Conservation (phyloP, 2,888 invertebrate genomes). For the Oscheius sp. region DNA sequence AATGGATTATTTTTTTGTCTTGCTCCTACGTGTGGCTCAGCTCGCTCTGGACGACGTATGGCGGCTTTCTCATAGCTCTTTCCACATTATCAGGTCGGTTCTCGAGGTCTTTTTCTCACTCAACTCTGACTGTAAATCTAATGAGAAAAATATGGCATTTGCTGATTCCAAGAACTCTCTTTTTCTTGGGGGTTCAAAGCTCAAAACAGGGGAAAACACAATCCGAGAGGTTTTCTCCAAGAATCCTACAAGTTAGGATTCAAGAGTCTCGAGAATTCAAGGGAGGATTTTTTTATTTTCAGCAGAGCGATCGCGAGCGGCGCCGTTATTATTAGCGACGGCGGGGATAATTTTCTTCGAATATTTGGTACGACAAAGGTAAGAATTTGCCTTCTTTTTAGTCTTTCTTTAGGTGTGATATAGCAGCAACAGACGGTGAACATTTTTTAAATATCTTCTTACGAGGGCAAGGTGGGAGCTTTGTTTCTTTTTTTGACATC, state of each 20-base stretch:
- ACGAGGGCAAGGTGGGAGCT: slow-evolving; percentile 8
- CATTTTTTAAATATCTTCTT: slow-evolving; percentile 1
- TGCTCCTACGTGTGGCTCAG: slow-evolving; percentile 77
- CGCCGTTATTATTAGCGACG: slow-evolving; percentile 50
- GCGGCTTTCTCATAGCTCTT: slow-evolving; percentile 44
- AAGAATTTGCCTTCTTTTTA: background rate
- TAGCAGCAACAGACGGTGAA: slow-evolving; percentile 7
- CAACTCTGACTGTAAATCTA: no score
- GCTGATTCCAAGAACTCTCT: no score
- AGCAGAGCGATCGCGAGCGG: slow-evolving; percentile 55
- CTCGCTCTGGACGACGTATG: slow-evolving; percentile 45
- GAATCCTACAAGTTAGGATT: no score
- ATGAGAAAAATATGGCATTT: no score
- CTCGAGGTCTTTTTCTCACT: slow-evolving; percentile 1
- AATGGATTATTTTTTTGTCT: slow-evolving; percentile 80
- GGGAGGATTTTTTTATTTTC: slow-evolving; percentile 21
- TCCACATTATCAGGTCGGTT: slow-evolving; percentile 33
- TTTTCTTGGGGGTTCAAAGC: background rate
- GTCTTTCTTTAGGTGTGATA: slow-evolving; percentile 14
- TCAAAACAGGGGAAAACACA: background rate
- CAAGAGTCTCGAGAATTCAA: slow-evolving; percentile 1
- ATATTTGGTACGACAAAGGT: slow-evolving; percentile 43
- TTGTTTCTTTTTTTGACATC: background rate
- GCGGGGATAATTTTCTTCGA: slow-evolving; percentile 54
- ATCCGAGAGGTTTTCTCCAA: no score